Evolutionary conservation across 2,797 vertebrate genomes (phyloP).

Genomic region (Adelosebastes latens): DNA sequence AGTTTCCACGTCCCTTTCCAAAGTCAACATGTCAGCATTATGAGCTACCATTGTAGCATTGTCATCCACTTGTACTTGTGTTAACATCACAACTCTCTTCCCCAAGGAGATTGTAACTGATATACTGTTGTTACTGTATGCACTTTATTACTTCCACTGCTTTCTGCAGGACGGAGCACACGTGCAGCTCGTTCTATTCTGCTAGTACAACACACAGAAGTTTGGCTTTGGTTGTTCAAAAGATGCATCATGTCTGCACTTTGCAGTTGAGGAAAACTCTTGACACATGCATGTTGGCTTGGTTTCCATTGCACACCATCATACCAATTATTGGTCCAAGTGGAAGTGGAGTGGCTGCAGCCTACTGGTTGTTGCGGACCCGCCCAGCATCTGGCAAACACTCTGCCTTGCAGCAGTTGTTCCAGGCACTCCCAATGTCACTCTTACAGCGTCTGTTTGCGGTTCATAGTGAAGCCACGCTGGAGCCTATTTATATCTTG

Average conservation of each 20-base stretch:
- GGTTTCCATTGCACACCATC: conserved; percentile 8
- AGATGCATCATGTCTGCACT: not conserved
- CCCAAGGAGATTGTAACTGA: not conserved
- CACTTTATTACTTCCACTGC: not conserved
- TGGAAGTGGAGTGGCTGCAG: conserved; percentile 44
- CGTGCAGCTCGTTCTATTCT: not conserved
- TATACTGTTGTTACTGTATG: not conserved
- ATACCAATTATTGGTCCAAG: conserved; percentile 20
- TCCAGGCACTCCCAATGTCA: conserved; percentile 56
- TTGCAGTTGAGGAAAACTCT: not conserved
- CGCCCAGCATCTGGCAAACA: conserved; percentile 69
- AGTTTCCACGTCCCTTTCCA: not conserved
- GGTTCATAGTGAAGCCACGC: not conserved
- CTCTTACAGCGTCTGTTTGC: not conserved
- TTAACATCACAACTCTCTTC: not conserved
- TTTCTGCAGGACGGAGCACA: not conserved
- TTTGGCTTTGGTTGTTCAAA: not conserved
- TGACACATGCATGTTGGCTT: not conserved
- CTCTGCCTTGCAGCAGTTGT: conserved; percentile 25
- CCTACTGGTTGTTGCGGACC: conserved; percentile 52
- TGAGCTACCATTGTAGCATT: not conserved
- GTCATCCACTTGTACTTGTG: not conserved
- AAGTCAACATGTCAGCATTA: conserved; percentile 39
- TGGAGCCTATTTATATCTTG: not conserved
- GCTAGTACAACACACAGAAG: not conserved